Percentiles rank a stretch among this genome's conserved stretches.
Evolutionary conservation across 2,888 invertebrate genomes (phyloP).

Genomic region (Ceriagrion tenellum): DNA sequence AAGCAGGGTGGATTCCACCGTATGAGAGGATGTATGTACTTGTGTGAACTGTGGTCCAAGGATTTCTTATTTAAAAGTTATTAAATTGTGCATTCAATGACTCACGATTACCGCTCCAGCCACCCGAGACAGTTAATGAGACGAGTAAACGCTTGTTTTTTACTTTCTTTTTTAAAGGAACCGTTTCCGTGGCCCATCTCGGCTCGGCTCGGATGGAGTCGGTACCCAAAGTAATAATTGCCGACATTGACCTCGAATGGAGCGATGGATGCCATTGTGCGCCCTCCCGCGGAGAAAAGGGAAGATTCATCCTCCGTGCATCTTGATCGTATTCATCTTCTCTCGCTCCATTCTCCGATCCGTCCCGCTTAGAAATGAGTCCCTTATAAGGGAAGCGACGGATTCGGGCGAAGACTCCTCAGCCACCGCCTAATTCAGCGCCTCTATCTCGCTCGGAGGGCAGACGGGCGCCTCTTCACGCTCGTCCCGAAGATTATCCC

Average conservation of each 20-base stretch:
- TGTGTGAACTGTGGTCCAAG: too few relatives aligned
- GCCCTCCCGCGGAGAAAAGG: not conserved
- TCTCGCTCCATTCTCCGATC: not conserved
- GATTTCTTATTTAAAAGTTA: too few relatives aligned
- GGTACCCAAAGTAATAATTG: not conserved
- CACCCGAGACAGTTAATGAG: too few relatives aligned
- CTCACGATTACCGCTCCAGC: too few relatives aligned
- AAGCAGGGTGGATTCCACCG: too few relatives aligned
- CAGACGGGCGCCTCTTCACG: not conserved
- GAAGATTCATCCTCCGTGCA: not conserved
- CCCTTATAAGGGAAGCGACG: not conserved
- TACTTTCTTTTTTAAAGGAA: too few relatives aligned
- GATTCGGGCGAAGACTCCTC: not conserved
- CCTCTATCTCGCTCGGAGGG: not conserved
- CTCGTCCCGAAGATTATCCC: not conserved
- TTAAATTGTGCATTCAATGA: too few relatives aligned
- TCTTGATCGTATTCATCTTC: not conserved
- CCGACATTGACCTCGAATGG: not conserved
- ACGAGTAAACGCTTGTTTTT: too few relatives aligned
- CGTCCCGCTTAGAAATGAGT: not conserved
- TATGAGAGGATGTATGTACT: too few relatives aligned
- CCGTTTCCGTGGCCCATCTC: too few relatives aligned
- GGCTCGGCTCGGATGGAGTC: too few relatives aligned
- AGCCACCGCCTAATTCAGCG: not conserved
- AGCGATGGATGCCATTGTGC: not conserved